These are phyloP conservation scores for Ametastegia equiseti DNA, from an alignment of 2,888 invertebrate species.

Conservation along the genomic window DNA sequence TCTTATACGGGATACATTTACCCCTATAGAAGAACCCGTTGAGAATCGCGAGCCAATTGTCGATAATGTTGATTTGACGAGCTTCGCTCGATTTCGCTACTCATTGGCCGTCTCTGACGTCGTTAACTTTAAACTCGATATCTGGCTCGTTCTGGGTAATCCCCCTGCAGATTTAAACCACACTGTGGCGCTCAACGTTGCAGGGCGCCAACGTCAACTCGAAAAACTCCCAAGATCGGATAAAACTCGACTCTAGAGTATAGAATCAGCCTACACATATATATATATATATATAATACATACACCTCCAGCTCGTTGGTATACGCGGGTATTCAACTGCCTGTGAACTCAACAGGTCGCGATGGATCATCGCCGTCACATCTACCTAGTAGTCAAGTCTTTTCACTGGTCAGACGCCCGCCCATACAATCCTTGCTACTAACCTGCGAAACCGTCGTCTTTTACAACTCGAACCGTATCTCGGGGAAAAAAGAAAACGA, in stretches of 20 bases:
- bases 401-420: conserved; percentile 29
- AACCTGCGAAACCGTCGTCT: not conserved
- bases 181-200: too few species aligned
- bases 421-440: conserved; percentile 14
- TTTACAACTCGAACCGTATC: not conserved
- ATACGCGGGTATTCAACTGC: not conserved
- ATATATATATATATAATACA: not conserved
- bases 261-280: not conserved
- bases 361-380: conserved; percentile 44
- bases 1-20: conserved; percentile 23
- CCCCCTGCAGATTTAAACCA: too few species aligned
- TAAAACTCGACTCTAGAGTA: not conserved
- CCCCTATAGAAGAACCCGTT: not conserved
- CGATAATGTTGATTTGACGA: conserved; percentile 46
- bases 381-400: conserved; percentile 27
- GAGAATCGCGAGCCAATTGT: conserved; percentile 6
- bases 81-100: conserved; percentile 31
- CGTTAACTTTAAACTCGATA: conserved; percentile 32
- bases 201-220: too few species aligned
- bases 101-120: conserved; percentile 34
- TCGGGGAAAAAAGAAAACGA: not conserved
- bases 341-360: conserved; percentile 41
- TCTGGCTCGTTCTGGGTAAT: conserved; percentile 26
- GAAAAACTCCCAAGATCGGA: conserved; percentile 31
- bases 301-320: too few species aligned